Evolutionary conservation across 2,113 vertebrate species (phyloP), one percentile per base, ranked within the genome.

Genomic region (Erythrolamprus reginae): DNA sequence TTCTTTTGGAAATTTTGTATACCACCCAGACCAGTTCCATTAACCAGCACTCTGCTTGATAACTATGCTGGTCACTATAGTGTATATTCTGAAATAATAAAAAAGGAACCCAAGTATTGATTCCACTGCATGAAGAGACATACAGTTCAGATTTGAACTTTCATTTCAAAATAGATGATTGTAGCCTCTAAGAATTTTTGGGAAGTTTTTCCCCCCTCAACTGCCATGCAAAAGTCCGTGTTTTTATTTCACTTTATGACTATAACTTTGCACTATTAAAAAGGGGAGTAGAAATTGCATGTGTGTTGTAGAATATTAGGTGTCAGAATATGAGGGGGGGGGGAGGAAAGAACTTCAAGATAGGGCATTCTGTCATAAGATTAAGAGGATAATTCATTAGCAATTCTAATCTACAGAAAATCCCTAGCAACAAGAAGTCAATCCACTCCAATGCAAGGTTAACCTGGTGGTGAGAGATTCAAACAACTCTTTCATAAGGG

Each of bases 201-300:
- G 70, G 45, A 17, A 21, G 1, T 10, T 26, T 12, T 26, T 3
- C 24, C 42, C 9, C 0, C 9, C 1, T 5, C 9, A 52, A 15
- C 17, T 53, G 1, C 42, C 47, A 5, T 45, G 9, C 19, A 88
- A 89, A 89, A 89, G 48, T 89, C 12, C 65, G n/a, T 48, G 58
- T 93, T 93, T 89, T n/a, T 26, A 85, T 21, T 51, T 90, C 51
- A 90, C 6, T 90, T 93, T 94, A 91, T 33, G 87, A 33, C 84
- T 90, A 88, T 90, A 89, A 48, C n/a, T 51, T 88, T 38, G 12
- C 47, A 19, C 12, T 38, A 28, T 85, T 51, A 65, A 51, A 61
- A 51, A 51, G 50, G 10, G 45, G 51, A 70, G 56, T 70, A 86
- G 19, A 86, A 90, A 86, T 17, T n/a, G 28, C 8, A 4, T 52